phyloP scores from a whole-genome alignment of 2,113 vertebrate species.

The Ceyx cyanopectus region DNA sequence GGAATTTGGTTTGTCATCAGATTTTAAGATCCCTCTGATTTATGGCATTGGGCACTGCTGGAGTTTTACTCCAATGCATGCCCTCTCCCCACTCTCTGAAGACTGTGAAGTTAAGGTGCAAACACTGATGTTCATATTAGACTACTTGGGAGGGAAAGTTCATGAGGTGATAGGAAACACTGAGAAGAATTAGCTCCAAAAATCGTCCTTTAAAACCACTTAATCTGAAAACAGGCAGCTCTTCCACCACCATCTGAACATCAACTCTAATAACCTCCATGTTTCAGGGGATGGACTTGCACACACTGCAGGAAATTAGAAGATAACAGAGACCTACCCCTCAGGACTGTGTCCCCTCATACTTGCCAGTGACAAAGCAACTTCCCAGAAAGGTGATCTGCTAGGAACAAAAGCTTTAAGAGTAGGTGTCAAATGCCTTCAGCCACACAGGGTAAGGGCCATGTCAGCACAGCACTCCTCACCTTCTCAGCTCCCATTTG shows the following conservation, averaged over 20 bases:
- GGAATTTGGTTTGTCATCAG: conserved; percentile 90
- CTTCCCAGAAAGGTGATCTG: background rate
- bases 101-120: conserved; percentile 3
- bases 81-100: background rate
- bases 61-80: conserved; percentile 59
- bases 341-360: background rate
- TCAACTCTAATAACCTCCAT: background rate
- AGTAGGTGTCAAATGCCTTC: background rate
- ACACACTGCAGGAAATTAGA: background rate
- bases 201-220: background rate
- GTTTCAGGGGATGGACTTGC: background rate
- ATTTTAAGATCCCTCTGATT: conserved; percentile 91
- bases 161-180: background rate
- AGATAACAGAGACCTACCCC: background rate
- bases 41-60: conserved; percentile 78
- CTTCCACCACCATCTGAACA: background rate
- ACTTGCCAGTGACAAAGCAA: background rate
- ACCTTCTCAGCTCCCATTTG: background rate
- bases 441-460: background rate
- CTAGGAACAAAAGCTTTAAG: background rate
- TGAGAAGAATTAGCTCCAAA: background rate
- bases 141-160: background rate
- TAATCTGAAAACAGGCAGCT: background rate
- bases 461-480: conserved; percentile 23
- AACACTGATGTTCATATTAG: background rate